phyloP scores from a whole-genome alignment of 1,140 invertebrate genomes.

The Cydia fagiglandana region DNA sequence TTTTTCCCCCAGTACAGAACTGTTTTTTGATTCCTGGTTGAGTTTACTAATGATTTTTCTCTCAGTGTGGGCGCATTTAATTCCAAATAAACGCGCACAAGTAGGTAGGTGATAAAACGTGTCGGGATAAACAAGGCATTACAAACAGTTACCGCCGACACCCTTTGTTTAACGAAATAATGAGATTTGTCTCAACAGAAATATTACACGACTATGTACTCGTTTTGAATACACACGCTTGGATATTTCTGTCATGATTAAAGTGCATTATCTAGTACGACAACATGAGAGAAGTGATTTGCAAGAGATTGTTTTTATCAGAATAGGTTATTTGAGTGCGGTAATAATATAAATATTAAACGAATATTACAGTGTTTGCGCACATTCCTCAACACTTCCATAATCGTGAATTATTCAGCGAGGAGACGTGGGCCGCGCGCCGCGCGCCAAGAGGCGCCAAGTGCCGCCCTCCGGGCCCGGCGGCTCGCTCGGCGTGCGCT shows the following conservation, averaged over 20 bases:
- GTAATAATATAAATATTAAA: conserved; percentile 72
- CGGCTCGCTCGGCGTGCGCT: background rate
- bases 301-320: conserved; percentile 52
- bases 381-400: conserved; percentile 65
- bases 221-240: conserved; percentile 33
- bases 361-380: conserved; percentile 66
- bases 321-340: conserved; percentile 55
- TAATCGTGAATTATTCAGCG: conserved; percentile 67
- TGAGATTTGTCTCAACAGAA: conserved; percentile 33
- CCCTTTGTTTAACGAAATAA: conserved; percentile 35
- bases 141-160: conserved; percentile 20
- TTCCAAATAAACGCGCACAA: background rate
- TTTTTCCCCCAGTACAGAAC: too few relatives aligned
- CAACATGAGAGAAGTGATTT: conserved; percentile 50
- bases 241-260: conserved; percentile 47
- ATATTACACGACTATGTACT: conserved; percentile 18
- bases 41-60: too few relatives aligned
- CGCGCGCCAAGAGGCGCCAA: background rate
- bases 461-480: background rate
- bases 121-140: conserved; percentile 31
- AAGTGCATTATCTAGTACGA: conserved; percentile 49
- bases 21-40: too few relatives aligned
- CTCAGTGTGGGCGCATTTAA: conserved; percentile 19
- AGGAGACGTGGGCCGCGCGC: conserved; percentile 34
- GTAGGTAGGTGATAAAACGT: conserved; percentile 22